Evolutionary conservation across 2,113 vertebrate species (phyloP).

Genomic region (Bubalus kerabau): DNA sequence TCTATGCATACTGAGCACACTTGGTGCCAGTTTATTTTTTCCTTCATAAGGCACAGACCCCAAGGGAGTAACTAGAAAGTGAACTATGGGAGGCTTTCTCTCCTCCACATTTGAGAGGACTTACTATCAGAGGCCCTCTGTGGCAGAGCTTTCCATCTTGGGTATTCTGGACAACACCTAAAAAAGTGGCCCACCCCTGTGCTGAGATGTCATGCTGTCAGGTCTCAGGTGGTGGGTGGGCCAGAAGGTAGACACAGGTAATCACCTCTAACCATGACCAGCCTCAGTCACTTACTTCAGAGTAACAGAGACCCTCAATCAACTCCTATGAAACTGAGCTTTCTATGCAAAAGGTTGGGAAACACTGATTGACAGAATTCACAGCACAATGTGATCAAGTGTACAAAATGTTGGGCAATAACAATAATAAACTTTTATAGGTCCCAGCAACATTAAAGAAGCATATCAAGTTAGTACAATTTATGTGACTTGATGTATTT

Average conservation of each 20-base stretch:
- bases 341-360: too few relatives aligned
- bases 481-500: neutral
- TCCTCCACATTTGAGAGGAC: neutral
- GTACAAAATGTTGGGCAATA: too few relatives aligned
- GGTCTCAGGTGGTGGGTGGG: neutral
- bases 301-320: neutral
- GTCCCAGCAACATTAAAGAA: neutral
- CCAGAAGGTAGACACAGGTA: neutral
- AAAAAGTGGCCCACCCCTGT: neutral
- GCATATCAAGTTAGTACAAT: neutral
- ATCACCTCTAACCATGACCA: neutral
- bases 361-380: too few relatives aligned
- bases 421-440: too few relatives aligned
- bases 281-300: neutral
- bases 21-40: neutral
- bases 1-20: neutral
- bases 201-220: neutral
- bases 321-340: neutral
- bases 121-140: neutral
- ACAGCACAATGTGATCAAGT: too few relatives aligned
- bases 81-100: neutral
- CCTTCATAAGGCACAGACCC: neutral
- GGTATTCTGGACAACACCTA: neutral
- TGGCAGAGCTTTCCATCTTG: neutral
- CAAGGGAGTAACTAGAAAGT: neutral